Evolutionary conservation across 2,888 invertebrate genomes (phyloP), one percentile per base, ranked within the genome.

Genomic region (Tridacna gigas): DNA sequence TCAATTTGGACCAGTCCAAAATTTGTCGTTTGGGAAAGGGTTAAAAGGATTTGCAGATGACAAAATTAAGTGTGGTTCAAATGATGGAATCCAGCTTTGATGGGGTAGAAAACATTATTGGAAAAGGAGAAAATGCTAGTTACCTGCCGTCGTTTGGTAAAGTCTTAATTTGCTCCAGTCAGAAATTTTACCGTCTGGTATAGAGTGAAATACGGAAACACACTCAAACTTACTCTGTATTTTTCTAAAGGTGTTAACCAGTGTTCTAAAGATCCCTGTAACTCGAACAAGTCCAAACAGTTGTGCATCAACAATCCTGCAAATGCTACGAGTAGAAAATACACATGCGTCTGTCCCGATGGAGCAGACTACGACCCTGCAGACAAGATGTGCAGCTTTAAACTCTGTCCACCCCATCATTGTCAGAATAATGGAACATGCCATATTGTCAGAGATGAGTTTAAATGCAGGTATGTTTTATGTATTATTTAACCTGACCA

Each of bases 391-490:
- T 83, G 88, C 25, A 65, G 88, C 74, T 91, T 86, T 80, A 71
- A 71, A 22, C 67, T 79, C 25, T 89, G 86, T 75, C 86, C 83
- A 7, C 60, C 79, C 0, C 76, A 80, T 37, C 90, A 91, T 74
- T 95, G 95, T 80, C 84, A 91, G 45, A 94, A 97, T 94, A 95
- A 96, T 77, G 97, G 97, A 83, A 95, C 95, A 13, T 96, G 97
- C 93, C 95, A 95, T 89, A 25, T 71, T 22, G 48, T 51, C 3
- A 2, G 71, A 18, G 82, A 80, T n/a, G 82, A 88, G 15, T 86
- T 87, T 15, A 86, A 88, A 74, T 92, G 92, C 89, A 84, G 83
- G 92, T 92, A 88, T 82, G 86, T 84, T 4, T 4, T 45, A 67
- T 9, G 12, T 63, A 9, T 13, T 28, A 1, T 22, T 71, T 71